Conservation (phyloP, 2,888 invertebrate species). For the Tridacna gigas region DNA sequence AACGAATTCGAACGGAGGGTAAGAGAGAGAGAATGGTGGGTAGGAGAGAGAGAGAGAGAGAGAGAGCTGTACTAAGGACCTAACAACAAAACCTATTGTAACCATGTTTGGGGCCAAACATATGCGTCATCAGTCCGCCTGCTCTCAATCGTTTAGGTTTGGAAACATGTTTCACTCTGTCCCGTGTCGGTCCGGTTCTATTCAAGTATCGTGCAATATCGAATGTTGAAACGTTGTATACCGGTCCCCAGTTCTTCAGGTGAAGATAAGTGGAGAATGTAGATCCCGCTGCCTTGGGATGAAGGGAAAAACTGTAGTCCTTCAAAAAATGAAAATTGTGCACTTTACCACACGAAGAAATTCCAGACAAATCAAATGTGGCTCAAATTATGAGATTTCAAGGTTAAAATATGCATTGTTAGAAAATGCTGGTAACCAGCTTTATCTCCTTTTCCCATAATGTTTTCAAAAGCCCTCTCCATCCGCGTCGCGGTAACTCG, state of each 20-base stretch:
- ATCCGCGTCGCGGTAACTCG: too few species aligned
- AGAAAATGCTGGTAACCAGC: too few species aligned
- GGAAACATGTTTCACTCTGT: conserved; percentile 7
- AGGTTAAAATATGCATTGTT: too few species aligned
- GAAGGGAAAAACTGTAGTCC: neutral
- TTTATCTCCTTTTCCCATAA: too few species aligned
- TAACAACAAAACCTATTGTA: conserved; percentile 1
- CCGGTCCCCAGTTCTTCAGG: neutral
- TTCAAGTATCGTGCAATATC: neutral
- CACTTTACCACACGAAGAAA: too few species aligned
- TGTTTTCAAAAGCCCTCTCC: too few species aligned
- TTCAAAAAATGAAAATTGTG: neutral
- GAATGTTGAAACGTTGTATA: neutral
- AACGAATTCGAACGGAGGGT: neutral
- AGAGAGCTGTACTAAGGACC: conserved; percentile 11
- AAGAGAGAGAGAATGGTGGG: neutral
- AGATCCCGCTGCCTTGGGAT: neutral
- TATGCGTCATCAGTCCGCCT: neutral
- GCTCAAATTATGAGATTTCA: too few species aligned
- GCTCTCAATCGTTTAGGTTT: neutral
- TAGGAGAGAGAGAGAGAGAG: conserved; percentile 17
- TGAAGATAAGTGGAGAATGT: neutral
- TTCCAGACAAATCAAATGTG: too few species aligned
- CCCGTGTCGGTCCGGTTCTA: neutral
- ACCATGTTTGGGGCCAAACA: neutral